Evolutionary conservation across 2,113 vertebrate species (phyloP), one percentile per base, ranked within the genome.

Genomic region (Cebidichthys violaceus): DNA sequence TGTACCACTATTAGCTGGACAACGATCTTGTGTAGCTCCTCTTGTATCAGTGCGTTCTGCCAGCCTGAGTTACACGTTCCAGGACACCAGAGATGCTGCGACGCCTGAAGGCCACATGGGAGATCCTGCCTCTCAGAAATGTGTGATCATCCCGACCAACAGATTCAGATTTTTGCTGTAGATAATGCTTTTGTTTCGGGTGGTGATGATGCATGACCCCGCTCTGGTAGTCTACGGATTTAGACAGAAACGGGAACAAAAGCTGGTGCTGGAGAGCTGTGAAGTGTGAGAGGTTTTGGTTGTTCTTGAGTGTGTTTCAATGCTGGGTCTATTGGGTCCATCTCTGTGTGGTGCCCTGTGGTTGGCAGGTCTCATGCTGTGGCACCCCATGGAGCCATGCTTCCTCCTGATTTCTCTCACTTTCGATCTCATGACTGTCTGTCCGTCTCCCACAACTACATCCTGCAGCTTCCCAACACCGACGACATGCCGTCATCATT

Each of bases 301-400:
- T 87, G 41, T 24, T 66, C 35, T 17, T 55, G 20, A 52, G 10
- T 59, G 24, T 77, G 47, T 78, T 59, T 85, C 62, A 81, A 1
- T 45, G 67, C 57, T 31, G 20, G 2, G 22, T 70, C 55, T 81
- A 18, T 54, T 70, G 79, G 69, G 55, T 85, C 72, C 50, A n/a
- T 85, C 79, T 86, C 79, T 65, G 61, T 78, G 84, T 85, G 87
- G 47, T 71, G 81, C 65, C 65, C 61, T 75, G 69, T 87, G 85
- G 75, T 75, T 61, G 69, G 79, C 67, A 82, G 79, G 74, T 70
- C 80, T 89, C 88, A 71, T 59, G 71, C 88, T 87, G 89, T 80
- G 89, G 77, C 83, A 29, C 85, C 90, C 85, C 52, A 15, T 20
- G 9, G 85, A 81, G 81, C 61, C 59, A 1, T 47, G 69, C 77